A percentile compares a stretch with the other conserved stretches of the same genome.
phyloP scores from a whole-genome alignment of 2,797 vertebrate species.

The Thripadectes ignobilis region DNA sequence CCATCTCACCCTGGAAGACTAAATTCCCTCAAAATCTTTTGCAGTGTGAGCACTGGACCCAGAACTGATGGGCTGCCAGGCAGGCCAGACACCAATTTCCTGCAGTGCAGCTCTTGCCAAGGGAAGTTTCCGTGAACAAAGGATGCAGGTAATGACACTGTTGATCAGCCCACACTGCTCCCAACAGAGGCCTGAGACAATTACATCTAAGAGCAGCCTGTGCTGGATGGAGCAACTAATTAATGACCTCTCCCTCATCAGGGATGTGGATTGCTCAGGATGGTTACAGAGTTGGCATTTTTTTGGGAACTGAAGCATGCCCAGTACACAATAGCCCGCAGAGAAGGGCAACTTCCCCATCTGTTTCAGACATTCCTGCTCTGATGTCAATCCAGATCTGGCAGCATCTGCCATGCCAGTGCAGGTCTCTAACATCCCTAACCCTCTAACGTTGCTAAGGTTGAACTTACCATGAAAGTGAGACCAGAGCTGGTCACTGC shows the following conservation, averaged over 20 bases:
- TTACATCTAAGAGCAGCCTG: not conserved
- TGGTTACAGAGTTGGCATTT: not conserved
- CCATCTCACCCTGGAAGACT: not conserved
- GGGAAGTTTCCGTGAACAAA: not conserved
- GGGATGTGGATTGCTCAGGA: not conserved
- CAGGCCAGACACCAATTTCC: not conserved
- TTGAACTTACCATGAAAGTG: not conserved
- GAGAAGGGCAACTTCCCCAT: not conserved
- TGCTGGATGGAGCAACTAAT: not conserved
- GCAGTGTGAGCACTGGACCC: not conserved
- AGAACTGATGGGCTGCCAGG: not conserved
- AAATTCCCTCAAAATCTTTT: not conserved
- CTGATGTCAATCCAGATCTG: not conserved
- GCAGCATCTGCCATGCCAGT: not conserved
- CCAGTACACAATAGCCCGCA: not conserved
- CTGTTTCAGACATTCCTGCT: not conserved
- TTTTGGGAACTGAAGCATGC: not conserved
- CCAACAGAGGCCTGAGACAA: not conserved
- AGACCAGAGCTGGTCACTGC: not conserved
- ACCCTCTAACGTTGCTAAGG: not conserved
- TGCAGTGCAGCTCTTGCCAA: not conserved
- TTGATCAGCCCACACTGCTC: not conserved
- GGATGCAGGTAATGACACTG: not conserved
- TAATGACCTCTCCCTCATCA: not conserved
- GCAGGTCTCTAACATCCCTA: not conserved